Percentiles rank a stretch among this genome's conserved stretches.
phyloP scores from a whole-genome alignment of 2,888 invertebrate genomes.

The Eutolmus rufibarbis region DNA sequence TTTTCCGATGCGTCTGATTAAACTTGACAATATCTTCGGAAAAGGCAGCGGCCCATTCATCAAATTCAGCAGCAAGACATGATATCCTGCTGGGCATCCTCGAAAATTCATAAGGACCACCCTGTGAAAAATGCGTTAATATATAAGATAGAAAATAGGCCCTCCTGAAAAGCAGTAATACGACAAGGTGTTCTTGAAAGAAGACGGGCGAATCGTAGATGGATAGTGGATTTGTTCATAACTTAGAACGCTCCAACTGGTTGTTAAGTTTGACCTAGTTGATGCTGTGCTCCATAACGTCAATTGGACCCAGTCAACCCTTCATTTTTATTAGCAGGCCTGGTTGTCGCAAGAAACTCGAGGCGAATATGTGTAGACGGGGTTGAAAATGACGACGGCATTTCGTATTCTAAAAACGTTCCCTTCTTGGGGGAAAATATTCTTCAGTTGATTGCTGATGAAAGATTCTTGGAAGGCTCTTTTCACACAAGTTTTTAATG shows the following conservation, averaged over 20 bases:
- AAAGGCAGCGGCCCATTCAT: neutral
- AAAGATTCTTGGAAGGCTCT: neutral
- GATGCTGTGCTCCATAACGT: neutral
- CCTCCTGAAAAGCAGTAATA: neutral
- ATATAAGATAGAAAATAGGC: neutral
- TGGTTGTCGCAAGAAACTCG: neutral
- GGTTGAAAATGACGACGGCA: neutral
- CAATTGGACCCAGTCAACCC: constrained; percentile 1
- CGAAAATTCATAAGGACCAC: neutral
- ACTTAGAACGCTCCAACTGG: neutral
- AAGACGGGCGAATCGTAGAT: neutral
- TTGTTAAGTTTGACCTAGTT: constrained; percentile 17
- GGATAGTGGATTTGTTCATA: neutral
- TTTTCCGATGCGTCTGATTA: neutral
- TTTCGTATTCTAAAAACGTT: neutral
- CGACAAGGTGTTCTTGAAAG: neutral
- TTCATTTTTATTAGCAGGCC: neutral
- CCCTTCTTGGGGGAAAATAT: neutral
- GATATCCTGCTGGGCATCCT: neutral
- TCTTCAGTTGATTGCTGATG: constrained; percentile 8
- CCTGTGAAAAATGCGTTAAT: neutral
- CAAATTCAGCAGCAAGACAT: neutral
- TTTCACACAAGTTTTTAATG: neutral
- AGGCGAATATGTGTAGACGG: neutral
- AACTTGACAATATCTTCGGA: neutral